Percentiles rank a stretch among this genome's conserved stretches.
These are phyloP conservation scores for Cossypha heuglini DNA, from an alignment of 2,797 vertebrate genomes.

Conservation along the genomic window DNA sequence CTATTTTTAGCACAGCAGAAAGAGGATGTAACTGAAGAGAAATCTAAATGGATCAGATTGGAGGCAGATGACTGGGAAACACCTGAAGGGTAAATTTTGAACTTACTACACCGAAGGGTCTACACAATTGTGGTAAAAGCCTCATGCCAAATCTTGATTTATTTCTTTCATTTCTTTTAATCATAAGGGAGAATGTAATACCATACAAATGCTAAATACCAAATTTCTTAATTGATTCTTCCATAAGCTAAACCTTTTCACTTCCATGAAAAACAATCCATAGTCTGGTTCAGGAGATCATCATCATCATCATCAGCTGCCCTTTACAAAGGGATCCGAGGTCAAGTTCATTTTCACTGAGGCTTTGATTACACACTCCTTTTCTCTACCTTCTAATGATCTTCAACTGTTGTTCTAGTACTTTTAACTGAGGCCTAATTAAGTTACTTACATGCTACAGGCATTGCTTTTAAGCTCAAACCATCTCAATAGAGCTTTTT, in stretches of 20 bases:
- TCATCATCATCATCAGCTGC: not conserved
- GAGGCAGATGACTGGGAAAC: not conserved
- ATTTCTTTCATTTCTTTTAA: not conserved
- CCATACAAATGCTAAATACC: not conserved
- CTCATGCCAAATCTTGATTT: not conserved
- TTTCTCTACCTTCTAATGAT: not conserved
- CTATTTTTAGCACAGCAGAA: constrained; percentile 21
- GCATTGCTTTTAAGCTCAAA: not conserved
- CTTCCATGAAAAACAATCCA: not conserved
- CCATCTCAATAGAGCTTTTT: not conserved
- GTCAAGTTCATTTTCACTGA: not conserved
- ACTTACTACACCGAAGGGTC: not conserved
- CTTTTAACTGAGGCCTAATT: not conserved
- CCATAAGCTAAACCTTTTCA: not conserved
- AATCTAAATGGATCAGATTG: not conserved
- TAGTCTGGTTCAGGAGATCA: not conserved
- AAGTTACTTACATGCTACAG: not conserved
- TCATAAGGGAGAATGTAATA: not conserved
- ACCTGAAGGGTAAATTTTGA: not conserved
- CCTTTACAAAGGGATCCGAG: not conserved
- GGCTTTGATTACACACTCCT: not conserved
- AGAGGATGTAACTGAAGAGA: not conserved
- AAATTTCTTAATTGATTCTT: not conserved
- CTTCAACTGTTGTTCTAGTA: not conserved
- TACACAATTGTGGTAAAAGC: not conserved